A percentile compares a stretch with the other conserved stretches of the same genome.
phyloP scores from a whole-genome alignment of 2,113 vertebrate species.

The Neomonachus schauinslandi region DNA sequence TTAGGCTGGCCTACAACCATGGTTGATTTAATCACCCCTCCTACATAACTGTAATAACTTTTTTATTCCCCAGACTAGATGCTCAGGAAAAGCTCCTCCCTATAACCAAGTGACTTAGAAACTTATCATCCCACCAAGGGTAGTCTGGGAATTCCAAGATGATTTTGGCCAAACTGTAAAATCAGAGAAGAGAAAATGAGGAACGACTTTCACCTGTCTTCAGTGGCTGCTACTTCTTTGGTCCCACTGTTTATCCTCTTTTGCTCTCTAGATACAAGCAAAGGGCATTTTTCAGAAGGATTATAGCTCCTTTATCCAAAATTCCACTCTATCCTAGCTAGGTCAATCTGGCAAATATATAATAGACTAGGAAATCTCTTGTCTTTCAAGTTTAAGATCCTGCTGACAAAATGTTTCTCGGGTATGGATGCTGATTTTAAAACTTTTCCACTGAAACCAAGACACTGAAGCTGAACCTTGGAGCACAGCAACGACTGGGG shows the following conservation, averaged over 20 bases:
- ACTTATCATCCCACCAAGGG: background rate
- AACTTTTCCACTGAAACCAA: background rate
- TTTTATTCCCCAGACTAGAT: background rate
- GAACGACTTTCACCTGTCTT: background rate
- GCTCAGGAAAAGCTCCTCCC: background rate
- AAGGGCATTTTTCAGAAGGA: background rate
- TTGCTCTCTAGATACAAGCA: background rate
- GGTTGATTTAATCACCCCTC: background rate
- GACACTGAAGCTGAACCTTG: background rate
- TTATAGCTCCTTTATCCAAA: background rate
- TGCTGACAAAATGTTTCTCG: background rate
- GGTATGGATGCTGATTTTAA: background rate
- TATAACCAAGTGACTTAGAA: background rate
- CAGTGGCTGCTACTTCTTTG: background rate
- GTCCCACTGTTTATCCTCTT: background rate
- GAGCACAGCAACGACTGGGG: background rate
- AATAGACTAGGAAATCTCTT: background rate
- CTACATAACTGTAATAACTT: background rate
- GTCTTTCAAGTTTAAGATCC: constrained; percentile 13
- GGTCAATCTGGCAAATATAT: background rate
- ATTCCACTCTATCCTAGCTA: background rate
- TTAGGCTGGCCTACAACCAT: background rate
- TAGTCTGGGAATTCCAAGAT: background rate
- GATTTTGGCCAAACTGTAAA: background rate
- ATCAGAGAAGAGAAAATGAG: background rate